Percentiles rank a stretch among this genome's conserved stretches.
These are phyloP conservation scores for Vanessa atalanta DNA, from an alignment of 1,140 invertebrate species.

Conservation along the genomic window DNA sequence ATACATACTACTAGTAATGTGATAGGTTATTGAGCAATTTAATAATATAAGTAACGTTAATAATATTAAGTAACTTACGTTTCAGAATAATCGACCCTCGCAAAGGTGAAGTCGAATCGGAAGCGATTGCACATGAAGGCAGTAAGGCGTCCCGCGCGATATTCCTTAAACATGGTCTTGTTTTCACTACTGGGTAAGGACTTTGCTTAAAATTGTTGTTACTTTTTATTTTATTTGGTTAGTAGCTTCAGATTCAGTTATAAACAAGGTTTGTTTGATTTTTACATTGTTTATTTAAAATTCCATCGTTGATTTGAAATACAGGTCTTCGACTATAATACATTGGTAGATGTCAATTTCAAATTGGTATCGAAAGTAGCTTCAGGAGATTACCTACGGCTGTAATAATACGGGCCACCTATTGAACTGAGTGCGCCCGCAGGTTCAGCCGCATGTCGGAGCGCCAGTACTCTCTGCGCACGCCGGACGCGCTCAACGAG, in stretches of 20 bases:
- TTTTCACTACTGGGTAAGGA: constrained; percentile 95
- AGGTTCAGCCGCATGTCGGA: constrained; percentile 85
- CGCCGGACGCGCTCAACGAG: constrained; percentile 92
- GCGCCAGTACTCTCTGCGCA: constrained; percentile 95
- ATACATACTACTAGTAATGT: no score
- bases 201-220: neutral
- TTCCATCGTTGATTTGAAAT: no score
- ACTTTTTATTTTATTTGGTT: neutral
- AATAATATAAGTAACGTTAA: neutral
- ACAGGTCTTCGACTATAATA: no score
- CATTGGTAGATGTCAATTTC: no score
- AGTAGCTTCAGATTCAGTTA: no score
- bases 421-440: neutral
- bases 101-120: constrained; percentile 91
- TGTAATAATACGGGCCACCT: no score
- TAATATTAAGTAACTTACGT: neutral
- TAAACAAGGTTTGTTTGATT: no score
- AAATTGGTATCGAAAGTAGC: no score
- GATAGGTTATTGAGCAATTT: no score
- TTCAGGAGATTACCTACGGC: no score
- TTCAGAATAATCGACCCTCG: constrained; percentile 94
- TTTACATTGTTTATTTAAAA: no score
- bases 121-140: constrained; percentile 96
- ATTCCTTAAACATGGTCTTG: constrained; percentile 92
- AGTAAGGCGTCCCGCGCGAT: constrained; percentile 97